Percentiles rank a stretch among this genome's conserved stretches.
phyloP scores from a whole-genome alignment of 2,888 invertebrate species.

The Leptothorax acervorum region DNA sequence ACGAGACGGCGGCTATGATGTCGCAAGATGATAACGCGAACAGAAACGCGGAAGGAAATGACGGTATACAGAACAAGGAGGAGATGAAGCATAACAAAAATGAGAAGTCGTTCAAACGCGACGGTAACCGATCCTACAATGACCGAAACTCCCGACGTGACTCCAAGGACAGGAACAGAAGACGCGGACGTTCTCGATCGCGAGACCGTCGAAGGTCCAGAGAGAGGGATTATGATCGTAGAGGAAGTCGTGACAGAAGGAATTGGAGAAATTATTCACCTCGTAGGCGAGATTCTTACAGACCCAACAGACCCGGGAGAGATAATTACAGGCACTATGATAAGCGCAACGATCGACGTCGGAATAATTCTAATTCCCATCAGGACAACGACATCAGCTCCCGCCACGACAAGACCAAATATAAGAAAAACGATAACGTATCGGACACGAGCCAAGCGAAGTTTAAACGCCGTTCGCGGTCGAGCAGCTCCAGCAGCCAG shows the following conservation, averaged over 20 bases:
- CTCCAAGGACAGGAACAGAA: conserved; percentile 77
- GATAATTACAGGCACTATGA: conserved; percentile 76
- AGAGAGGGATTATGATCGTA: conserved; percentile 77
- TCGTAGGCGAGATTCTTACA: conserved; percentile 76
- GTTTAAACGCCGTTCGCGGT: conserved; percentile 81
- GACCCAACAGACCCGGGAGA: conserved; percentile 73
- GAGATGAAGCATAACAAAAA: conserved; percentile 64
- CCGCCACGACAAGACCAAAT: conserved; percentile 63
- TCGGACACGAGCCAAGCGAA: conserved; percentile 75
- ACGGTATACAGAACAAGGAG: conserved; percentile 69
- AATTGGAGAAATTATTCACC: conserved; percentile 77
- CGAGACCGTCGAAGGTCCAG: conserved; percentile 80
- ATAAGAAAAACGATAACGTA: conserved; percentile 65
- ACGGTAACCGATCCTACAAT: conserved; percentile 71
- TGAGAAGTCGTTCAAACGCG: conserved; percentile 70
- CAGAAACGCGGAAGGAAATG: conserved; percentile 69
- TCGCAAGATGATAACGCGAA: conserved; percentile 67
- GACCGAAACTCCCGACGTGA: conserved; percentile 76
- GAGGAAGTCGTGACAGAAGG: conserved; percentile 78
- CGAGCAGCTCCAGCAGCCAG: conserved; percentile 80
- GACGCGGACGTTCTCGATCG: conserved; percentile 79
- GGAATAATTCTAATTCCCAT: conserved; percentile 69
- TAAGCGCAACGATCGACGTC: conserved; percentile 74
- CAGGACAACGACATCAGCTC: conserved; percentile 67
- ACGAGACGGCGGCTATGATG: conserved; percentile 59